These are phyloP conservation scores for Ormyrus rosae DNA, from an alignment of 2,888 invertebrate genomes.

Conservation along the genomic window DNA sequence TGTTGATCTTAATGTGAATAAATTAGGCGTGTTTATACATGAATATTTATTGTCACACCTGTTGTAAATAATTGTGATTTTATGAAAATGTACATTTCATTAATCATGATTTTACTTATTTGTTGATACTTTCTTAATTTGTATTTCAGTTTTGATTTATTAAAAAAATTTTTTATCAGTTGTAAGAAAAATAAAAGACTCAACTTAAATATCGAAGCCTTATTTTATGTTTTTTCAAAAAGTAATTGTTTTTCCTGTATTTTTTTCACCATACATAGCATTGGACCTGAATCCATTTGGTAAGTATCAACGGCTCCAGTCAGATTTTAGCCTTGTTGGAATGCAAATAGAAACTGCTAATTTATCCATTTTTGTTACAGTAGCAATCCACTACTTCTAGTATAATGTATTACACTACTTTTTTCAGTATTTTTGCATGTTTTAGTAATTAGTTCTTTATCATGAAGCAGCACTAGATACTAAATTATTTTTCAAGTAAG, in stretches of 20 bases:
- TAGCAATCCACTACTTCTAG: too few species aligned
- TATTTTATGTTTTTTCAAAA: constrained; percentile 39
- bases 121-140: neutral
- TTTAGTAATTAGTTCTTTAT: too few species aligned
- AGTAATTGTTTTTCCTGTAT: constrained; percentile 68
- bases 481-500: too few species aligned
- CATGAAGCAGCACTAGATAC: too few species aligned
- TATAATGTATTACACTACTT: too few species aligned
- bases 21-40: neutral
- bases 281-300: constrained; percentile 75
- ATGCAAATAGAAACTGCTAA: neutral
- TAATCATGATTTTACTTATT: constrained; percentile 3
- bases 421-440: too few species aligned
- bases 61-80: neutral
- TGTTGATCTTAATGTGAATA: neutral
- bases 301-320: constrained; percentile 67
- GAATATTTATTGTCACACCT: too few species aligned
- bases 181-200: neutral
- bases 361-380: too few species aligned
- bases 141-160: neutral
- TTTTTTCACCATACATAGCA: constrained; percentile 71
- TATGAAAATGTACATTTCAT: constrained; percentile 29
- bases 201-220: neutral
- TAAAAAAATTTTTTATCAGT: neutral
- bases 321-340: neutral